Evolutionary conservation across 1,140 invertebrate species (phyloP).

Genomic region (Drosophila tsacasi): DNA sequence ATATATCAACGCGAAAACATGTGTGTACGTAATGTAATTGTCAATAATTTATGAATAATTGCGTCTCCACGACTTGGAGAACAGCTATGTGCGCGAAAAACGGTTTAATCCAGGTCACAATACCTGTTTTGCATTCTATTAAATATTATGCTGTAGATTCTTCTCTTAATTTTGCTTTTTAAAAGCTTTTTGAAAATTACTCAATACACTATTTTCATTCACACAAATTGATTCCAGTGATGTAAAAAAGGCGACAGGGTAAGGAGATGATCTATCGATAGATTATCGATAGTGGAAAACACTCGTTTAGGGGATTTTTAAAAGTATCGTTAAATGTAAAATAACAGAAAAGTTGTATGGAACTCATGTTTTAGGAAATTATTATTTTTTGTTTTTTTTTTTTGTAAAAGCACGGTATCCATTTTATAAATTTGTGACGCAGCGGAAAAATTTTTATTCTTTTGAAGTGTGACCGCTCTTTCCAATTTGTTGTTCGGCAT

Average conservation of each 20-base stretch:
- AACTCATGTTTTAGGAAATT: too few relatives aligned
- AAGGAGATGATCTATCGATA: neutral
- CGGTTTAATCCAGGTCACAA: too few relatives aligned
- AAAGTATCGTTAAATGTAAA: too few relatives aligned
- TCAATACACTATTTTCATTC: slow-evolving; percentile 39
- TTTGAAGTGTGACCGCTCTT: too few relatives aligned
- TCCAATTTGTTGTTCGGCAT: too few relatives aligned
- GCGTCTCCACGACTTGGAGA: neutral
- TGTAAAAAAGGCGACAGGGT: neutral
- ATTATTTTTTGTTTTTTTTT: too few relatives aligned
- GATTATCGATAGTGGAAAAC: neutral
- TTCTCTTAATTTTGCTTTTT: slow-evolving; percentile 13
- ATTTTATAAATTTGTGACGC: too few relatives aligned
- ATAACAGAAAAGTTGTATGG: too few relatives aligned
- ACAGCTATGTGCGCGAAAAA: neutral
- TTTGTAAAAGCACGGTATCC: too few relatives aligned
- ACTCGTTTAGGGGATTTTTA: too few relatives aligned
- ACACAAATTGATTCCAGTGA: slow-evolving; percentile 32
- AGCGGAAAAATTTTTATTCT: too few relatives aligned
- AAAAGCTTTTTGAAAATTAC: slow-evolving; percentile 35
- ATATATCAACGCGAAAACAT: slow-evolving; percentile 34
- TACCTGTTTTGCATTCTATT: slow-evolving; percentile 46
- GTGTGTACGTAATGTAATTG: slow-evolving; percentile 41
- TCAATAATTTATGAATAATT: slow-evolving; percentile 23
- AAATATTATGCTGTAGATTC: slow-evolving; percentile 15